Evolutionary conservation across 2,797 vertebrate species (phyloP), one percentile per base, ranked within the genome.

Genomic region (Lutjanus campechanus): DNA sequence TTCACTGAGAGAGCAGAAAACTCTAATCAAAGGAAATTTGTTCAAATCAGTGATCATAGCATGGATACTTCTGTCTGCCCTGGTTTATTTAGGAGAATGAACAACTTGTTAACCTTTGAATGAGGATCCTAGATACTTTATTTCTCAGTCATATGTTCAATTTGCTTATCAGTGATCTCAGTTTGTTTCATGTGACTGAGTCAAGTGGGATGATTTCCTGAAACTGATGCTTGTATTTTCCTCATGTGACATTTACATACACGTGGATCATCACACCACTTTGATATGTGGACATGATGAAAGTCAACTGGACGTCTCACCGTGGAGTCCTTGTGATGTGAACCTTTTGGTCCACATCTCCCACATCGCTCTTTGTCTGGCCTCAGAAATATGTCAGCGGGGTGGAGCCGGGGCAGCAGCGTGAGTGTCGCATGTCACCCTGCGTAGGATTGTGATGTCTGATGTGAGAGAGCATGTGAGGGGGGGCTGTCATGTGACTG

Each of bases 401-500:
- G 73, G 75, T 46, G 73, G 81, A 82, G 69, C 67, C 15, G 13
- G 59, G 74, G 40, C 59, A 76, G 40, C 59, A 76, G 83, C 16
- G 5, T 41, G 78, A 81, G 90, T 85, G 91, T 92, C 84, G 1
- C 88, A 77, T 91, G 89, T 90, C 84, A 43, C 58, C 54, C 54
- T 75, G 81, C 36, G 62, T 86, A 77, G 73, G 76, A 74, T 62
- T 11, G 62, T 64, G 71, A 73, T 43, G 74, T 19, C 70, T 82
- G 70, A 75, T 51, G 75, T 69, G 66, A 75, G 46, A 25, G 77
- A 81, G 72, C 81, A 72, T 87, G 83, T 77, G 73, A 79, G 72
- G 59, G 29, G 29, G 29, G 41, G 47, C 55, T 53, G 88, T 91
- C 88, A 87, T 80, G 80, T 91, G 90, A 90, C 83, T 17, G 36